Evolutionary conservation across 2,113 vertebrate species (phyloP), one percentile per base, ranked within the genome.

Genomic region (Clarias macrocephalus): DNA sequence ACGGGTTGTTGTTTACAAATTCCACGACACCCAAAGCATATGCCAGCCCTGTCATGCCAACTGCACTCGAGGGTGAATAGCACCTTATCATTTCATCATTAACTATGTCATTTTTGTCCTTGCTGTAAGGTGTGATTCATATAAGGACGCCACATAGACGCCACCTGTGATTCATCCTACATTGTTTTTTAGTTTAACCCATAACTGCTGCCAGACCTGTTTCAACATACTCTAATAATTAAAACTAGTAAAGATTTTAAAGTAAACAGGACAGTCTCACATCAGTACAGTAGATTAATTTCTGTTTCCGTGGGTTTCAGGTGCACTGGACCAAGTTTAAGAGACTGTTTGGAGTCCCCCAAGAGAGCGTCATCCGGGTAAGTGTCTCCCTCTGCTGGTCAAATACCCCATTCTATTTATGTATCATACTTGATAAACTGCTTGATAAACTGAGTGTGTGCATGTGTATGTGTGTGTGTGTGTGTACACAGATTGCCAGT

Each of bases 1-100:
- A 18, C 96, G 96, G 0, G 93, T 84, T n/a, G 33, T 95, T 86
- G 97, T 99, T 93, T 98, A 96, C 92, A 99, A 99, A 90, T 99
- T 94, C 89, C 90, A 96, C 7, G 95, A 97, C 85, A 87, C 85
- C 66, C 85, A 91, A 82, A 92, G 92, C 80, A 93, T 94, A 89
- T 99, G 98, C 89, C 92, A 95, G 88, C 93, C 95, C 4, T 99
- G 98, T 90, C 96, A 98, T 23, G 89, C 93, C 91, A 98, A 97
- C 92, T 97, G 97, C 87, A 96, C 95, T 7, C 92, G 94, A 59
- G 96, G 96, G 97, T 98, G 84, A 95, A 79, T 11, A 76, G 5
- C 5, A 18, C 10, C n/a, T 80, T 21, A 59, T 59, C 2, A 28
- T 79, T 56, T 79, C 25, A 18, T 7, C 16, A 59, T 16, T 59